phyloP scores from a whole-genome alignment of 2,797 vertebrate species.

The Danionella dracula region DNA sequence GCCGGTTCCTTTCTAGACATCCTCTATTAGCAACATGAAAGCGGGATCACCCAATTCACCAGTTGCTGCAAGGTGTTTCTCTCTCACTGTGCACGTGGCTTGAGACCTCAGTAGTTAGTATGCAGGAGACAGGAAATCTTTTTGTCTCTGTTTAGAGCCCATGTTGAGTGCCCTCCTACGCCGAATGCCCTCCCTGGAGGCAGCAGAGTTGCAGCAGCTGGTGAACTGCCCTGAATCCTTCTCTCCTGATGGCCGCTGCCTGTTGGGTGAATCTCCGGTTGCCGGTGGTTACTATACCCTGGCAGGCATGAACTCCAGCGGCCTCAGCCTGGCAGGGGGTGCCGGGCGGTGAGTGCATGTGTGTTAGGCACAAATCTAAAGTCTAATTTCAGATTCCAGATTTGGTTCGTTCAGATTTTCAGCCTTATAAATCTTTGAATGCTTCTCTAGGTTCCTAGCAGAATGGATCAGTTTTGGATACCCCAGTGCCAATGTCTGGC shows the following conservation, averaged over 20 bases:
- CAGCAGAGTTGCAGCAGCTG: conserved; percentile 87
- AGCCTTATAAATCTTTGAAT: no score
- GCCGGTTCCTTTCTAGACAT: no score
- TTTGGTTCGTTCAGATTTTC: no score
- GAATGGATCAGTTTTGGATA: conserved; percentile 97
- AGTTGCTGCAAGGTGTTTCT: no score
- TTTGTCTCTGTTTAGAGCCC: conserved; percentile 68
- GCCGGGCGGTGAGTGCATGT: conserved; percentile 49
- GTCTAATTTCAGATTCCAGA: no score
- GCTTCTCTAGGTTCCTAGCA: conserved; percentile 78
- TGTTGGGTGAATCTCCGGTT: conserved; percentile 88
- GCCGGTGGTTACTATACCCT: conserved; percentile 85
- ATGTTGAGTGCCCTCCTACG: conserved; percentile 84
- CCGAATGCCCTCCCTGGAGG: conserved; percentile 82
- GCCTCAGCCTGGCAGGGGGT: conserved; percentile 86
- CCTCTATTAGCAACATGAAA: no score
- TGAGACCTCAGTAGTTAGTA: no score
- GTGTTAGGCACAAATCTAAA: no score
- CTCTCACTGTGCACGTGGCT: no score
- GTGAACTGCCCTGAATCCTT: conserved; percentile 97
- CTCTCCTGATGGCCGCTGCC: conserved; percentile 92
- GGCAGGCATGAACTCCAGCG: conserved; percentile 95
- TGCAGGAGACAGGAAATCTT: no score
- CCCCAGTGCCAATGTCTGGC: conserved; percentile 88
- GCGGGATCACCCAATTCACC: no score